These are phyloP conservation scores for Andrena cerasifolii DNA, from an alignment of 1,140 invertebrate species.

Conservation along the genomic window DNA sequence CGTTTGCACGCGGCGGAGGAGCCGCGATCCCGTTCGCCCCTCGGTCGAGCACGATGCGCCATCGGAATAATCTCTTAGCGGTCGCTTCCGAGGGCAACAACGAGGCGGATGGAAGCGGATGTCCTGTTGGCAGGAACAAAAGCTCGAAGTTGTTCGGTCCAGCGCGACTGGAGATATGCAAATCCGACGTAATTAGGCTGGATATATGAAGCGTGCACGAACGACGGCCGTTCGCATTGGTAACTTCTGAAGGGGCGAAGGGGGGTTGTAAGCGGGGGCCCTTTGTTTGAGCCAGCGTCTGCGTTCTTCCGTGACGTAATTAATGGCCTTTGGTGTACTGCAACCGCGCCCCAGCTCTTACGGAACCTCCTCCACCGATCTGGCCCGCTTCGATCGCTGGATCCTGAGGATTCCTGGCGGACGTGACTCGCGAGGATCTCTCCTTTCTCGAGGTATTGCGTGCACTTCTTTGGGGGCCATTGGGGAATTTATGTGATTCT, in stretches of 20 bases:
- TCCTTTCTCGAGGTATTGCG: neutral
- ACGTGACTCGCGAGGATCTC: neutral
- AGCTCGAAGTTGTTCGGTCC: conserved; percentile 54
- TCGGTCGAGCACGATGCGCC: neutral
- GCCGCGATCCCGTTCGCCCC: too few species aligned
- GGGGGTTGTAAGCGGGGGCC: conserved; percentile 55
- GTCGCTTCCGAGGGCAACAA: conserved; percentile 32
- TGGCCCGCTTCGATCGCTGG: conserved; percentile 14
- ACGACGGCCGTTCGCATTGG: conserved; percentile 59
- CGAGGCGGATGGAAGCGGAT: conserved; percentile 48
- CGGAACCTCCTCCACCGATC: conserved; percentile 11
- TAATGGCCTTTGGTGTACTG: conserved; percentile 77
- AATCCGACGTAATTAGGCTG: conserved; percentile 77
- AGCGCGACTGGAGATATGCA: conserved; percentile 71
- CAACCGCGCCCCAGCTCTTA: conserved; percentile 41
- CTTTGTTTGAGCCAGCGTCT: conserved; percentile 80
- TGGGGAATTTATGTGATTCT: too few species aligned
- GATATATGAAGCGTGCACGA: conserved; percentile 75
- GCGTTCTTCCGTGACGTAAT: conserved; percentile 81
- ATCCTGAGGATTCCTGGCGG: neutral
- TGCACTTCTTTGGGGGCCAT: neutral
- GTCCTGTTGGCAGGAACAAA: conserved; percentile 63
- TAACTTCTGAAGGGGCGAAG: conserved; percentile 62
- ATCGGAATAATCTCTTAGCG: conserved; percentile 35
- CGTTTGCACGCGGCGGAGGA: too few species aligned